phyloP scores from a whole-genome alignment of 2,113 vertebrate genomes.

The mouse (Mus musculus) region GRCm39 chr15:91555001-91555500 shows the following conservation, averaged over 20 bases:
- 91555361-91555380: conserved; percentile 32
- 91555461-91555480: not conserved
- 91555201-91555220: not conserved
- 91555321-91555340: conserved; percentile 15
- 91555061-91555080: not conserved
- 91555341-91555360: conserved; percentile 44
- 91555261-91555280: not conserved
- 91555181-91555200: not conserved
- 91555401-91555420: not conserved
- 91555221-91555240: not conserved
- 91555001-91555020: not conserved
- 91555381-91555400: conserved; percentile 22
- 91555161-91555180: not conserved
- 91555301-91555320: not conserved
- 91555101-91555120: not conserved
- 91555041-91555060: conserved; percentile 1
- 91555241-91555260: not conserved
- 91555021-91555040: not conserved
- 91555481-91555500: not conserved
- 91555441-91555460: not conserved
- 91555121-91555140: not conserved
- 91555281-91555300: conserved; percentile 11
- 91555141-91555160: not conserved
- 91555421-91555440: not conserved
- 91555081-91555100: conserved; percentile 1